Conservation (phyloP, 1,140 invertebrate genomes). For the Pachyrhynchus sulphureomaculatus region DNA sequence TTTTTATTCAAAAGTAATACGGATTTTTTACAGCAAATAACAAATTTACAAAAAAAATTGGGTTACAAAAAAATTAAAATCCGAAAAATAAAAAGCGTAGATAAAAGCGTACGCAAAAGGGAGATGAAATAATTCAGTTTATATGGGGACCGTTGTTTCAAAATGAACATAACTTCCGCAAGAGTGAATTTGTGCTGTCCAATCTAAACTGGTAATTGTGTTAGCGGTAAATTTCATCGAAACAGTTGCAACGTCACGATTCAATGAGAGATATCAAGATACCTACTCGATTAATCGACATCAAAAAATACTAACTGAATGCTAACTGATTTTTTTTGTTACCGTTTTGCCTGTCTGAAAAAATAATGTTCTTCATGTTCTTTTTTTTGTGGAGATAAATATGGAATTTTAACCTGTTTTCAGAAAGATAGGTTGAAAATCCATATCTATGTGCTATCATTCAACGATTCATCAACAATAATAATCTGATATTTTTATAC, state of each 20-base stretch:
- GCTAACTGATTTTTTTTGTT: neutral
- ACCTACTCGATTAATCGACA: neutral
- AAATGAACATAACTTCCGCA: slow-evolving; percentile 48
- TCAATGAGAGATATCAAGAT: slow-evolving; percentile 5
- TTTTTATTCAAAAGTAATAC: too few species aligned
- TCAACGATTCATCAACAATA: too few species aligned
- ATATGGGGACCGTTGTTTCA: slow-evolving; percentile 37
- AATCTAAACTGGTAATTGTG: slow-evolving; percentile 48
- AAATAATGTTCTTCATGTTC: too few species aligned
- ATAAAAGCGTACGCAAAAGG: slow-evolving; percentile 19
- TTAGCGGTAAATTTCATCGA: slow-evolving; percentile 46
- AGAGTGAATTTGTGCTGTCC: slow-evolving; percentile 43
- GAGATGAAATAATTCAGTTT: slow-evolving; percentile 43
- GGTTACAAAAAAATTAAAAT: neutral
- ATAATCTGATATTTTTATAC: too few species aligned
- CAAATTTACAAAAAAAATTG: too few species aligned
- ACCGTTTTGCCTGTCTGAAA: neutral
- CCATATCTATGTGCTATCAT: too few species aligned
- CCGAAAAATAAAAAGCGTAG: slow-evolving; percentile 6
- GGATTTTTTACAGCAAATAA: too few species aligned
- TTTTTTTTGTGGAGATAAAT: too few species aligned
- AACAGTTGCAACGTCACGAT: slow-evolving; percentile 37
- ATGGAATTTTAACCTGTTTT: too few species aligned
- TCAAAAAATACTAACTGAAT: neutral
- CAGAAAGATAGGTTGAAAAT: too few species aligned